A percentile compares a stretch with the other conserved stretches of the same genome.
These are phyloP conservation scores for Amblyraja radiata DNA, from an alignment of 2,797 vertebrate genomes.

Conservation along the genomic window DNA sequence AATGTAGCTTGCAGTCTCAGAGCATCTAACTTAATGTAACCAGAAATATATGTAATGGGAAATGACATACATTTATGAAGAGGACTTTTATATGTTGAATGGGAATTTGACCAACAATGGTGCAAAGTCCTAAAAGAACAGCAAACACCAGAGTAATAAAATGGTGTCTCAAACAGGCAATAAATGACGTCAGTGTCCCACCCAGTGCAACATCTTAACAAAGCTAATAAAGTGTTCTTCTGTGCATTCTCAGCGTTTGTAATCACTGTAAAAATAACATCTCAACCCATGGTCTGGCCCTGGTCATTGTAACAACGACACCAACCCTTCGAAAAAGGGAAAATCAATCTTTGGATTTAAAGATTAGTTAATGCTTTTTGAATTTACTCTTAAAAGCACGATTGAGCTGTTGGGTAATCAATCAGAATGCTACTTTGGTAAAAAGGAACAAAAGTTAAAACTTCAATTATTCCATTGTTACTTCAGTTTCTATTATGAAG, in stretches of 20 bases:
- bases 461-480: neutral
- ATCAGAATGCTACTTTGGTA: neutral
- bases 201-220: constrained; percentile 49
- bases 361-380: neutral
- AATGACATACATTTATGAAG: constrained; percentile 9
- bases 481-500: neutral
- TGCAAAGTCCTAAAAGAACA: constrained; percentile 48
- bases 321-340: neutral
- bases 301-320: neutral
- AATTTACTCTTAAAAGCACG: neutral
- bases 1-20: neutral
- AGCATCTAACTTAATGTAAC: neutral
- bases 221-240: constrained; percentile 17
- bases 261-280: neutral
- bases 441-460: too few species aligned
- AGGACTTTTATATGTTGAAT: constrained; percentile 10
- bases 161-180: constrained; percentile 50
- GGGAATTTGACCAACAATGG: constrained; percentile 46
- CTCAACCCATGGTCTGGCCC: neutral
- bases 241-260: neutral
- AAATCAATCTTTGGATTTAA: constrained; percentile 8
- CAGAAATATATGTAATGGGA: neutral
- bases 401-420: neutral
- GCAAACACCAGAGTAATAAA: constrained; percentile 46
- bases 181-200: constrained; percentile 53